Evolutionary conservation across 2,113 vertebrate genomes (phyloP), one percentile per base, ranked within the genome.

Genomic region (Myrmophylax atrothorax): DNA sequence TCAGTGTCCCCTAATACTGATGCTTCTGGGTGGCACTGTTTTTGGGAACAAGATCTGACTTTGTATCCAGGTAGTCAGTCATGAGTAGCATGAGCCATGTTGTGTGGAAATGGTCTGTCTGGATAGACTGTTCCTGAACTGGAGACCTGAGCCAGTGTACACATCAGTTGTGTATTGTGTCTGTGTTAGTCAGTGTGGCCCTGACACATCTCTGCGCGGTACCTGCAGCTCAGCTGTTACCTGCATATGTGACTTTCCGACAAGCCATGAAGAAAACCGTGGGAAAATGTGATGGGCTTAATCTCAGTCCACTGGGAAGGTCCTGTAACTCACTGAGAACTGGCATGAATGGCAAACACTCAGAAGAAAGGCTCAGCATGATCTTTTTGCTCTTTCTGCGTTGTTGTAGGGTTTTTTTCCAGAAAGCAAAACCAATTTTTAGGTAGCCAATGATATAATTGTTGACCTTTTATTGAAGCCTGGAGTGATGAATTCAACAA

Each of bases 131-230:
- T 7, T 46, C 56, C 75, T 55, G 52, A 26, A 5, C 17, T 53
- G 13, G 42, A 89, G 17, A 25, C 25, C 18, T 10, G 28, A 52
- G 37, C 25, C 23, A 49, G 19, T 3, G 3, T 42, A 18, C 10
- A 7, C 22, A 40, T 38, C 35, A 40, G 14, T 17, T 26, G 73
- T 92, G 42, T 10, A 3, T n/a, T 37, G 10, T 62, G 22, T 75
- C 68, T 70, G 0, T 0, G 0, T 50, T 19, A 76, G 12, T 63
- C 78, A 78, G 12, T 0, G 0, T 62, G 20, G 29, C 26, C 42
- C 77, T 67, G 38, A 38, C 40, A n/a, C 59, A 13, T 18, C 70
- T 60, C n/a, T 52, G 56, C 50, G 12, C 66, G 20, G 16, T 60
- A 66, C 44, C 40, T 44, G 35, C 49, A 40, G 55, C 19, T 47